These are phyloP conservation scores for Pogona vitticeps DNA, from an alignment of 2,113 vertebrate genomes.

Conservation along the genomic window DNA sequence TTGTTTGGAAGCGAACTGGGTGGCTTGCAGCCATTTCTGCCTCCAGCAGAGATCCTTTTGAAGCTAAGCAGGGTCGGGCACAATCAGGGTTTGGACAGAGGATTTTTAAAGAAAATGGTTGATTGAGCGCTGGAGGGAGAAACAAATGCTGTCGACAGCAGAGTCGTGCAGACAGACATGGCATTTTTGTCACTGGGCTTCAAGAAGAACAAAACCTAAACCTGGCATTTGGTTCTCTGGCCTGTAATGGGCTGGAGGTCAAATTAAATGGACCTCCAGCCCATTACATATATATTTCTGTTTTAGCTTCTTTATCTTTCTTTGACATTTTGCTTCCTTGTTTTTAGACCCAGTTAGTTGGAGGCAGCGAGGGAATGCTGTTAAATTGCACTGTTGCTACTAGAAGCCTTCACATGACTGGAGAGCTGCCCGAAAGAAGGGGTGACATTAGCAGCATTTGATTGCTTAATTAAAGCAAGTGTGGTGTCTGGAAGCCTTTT, in stretches of 20 bases:
- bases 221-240: background rate
- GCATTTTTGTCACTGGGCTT: background rate
- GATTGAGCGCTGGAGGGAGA: conserved; percentile 11
- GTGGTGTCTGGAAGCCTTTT: background rate
- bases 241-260: background rate
- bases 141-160: background rate
- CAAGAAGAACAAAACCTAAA: conserved; percentile 15
- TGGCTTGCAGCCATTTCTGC: background rate
- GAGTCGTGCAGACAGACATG: background rate
- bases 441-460: background rate
- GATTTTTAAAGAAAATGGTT: conserved; percentile 8
- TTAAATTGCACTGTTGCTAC: background rate
- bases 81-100: background rate
- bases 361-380: background rate
- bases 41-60: conserved; percentile 3
- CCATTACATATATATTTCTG: background rate
- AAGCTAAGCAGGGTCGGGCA: conserved; percentile 22
- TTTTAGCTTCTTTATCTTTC: background rate
- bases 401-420: background rate
- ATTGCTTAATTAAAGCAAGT: background rate
- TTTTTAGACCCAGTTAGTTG: background rate
- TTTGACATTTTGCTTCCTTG: conserved; percentile 1
- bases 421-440: background rate
- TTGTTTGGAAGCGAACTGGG: conserved; percentile 4
- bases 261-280: background rate